phyloP scores from a whole-genome alignment of 2,888 invertebrate genomes.

The Axea sp. region DNA sequence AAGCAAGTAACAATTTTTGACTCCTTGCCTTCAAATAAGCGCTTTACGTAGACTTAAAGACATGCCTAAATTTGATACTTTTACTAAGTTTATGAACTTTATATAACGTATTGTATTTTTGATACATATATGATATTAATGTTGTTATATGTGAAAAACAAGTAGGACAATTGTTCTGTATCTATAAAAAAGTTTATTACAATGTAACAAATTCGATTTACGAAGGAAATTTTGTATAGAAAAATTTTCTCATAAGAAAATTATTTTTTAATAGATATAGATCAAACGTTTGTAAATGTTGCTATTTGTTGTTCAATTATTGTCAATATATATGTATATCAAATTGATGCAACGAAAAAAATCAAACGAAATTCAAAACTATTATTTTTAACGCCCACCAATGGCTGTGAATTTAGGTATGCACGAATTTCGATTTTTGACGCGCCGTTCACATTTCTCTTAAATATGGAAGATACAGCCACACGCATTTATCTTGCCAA shows the following conservation, averaged over 20 bases:
- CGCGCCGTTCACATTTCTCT: constrained; percentile 55
- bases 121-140: constrained; percentile 16
- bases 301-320: no score
- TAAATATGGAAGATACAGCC: constrained; percentile 32
- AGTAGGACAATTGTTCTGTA: constrained; percentile 1
- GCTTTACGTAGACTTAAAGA: constrained; percentile 10
- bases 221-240: no score
- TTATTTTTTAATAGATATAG: no score
- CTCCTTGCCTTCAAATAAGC: constrained; percentile 16
- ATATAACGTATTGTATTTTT: constrained; percentile 23
- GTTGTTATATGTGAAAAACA: not conserved
- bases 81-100: constrained; percentile 5
- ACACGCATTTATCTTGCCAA: constrained; percentile 70
- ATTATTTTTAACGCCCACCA: constrained; percentile 46
- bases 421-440: constrained; percentile 57
- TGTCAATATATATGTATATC: not conserved
- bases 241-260: no score
- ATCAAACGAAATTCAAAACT: no score
- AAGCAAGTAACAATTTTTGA: constrained; percentile 3
- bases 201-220: not conserved
- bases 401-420: constrained; percentile 70
- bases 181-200: constrained; percentile 6
- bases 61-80: not conserved
- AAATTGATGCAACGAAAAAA: not conserved
- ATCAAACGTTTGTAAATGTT: no score